Percentiles rank a stretch among this genome's conserved stretches.
phyloP scores from a whole-genome alignment of 2,797 vertebrate species.

The Labeo calbasu region DNA sequence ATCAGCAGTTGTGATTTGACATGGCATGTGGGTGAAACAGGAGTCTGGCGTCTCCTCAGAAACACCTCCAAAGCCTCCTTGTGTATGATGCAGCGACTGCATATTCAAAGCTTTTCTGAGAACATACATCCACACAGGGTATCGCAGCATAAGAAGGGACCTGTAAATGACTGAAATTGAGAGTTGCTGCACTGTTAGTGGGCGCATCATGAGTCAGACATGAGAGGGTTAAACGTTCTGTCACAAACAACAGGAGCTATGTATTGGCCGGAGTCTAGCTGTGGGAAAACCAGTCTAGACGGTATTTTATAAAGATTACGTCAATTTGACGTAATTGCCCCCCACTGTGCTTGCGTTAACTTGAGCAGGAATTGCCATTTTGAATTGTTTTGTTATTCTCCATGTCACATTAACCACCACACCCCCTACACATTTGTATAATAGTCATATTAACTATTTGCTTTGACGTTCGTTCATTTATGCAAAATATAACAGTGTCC shows the following conservation, averaged over 20 bases:
- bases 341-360: neutral
- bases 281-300: neutral
- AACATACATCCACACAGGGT: constrained; percentile 33
- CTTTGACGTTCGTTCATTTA: neutral
- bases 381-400: neutral
- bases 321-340: neutral
- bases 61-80: neutral
- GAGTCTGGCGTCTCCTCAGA: constrained; percentile 24
- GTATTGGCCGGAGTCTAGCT: neutral
- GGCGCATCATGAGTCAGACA: constrained; percentile 30
- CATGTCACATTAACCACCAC: neutral
- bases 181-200: constrained; percentile 25
- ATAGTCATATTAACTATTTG: neutral
- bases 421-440: neutral
- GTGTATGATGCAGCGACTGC: constrained; percentile 27
- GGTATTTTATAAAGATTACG: neutral
- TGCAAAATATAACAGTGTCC: neutral
- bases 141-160: constrained; percentile 28
- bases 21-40: constrained; percentile 17
- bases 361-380: neutral
- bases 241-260: neutral
- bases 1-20: constrained; percentile 49
- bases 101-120: constrained; percentile 46
- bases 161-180: constrained; percentile 44
- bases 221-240: neutral